phyloP scores from a whole-genome alignment of 2,888 invertebrate species.

The Lithophane leautieri region DNA sequence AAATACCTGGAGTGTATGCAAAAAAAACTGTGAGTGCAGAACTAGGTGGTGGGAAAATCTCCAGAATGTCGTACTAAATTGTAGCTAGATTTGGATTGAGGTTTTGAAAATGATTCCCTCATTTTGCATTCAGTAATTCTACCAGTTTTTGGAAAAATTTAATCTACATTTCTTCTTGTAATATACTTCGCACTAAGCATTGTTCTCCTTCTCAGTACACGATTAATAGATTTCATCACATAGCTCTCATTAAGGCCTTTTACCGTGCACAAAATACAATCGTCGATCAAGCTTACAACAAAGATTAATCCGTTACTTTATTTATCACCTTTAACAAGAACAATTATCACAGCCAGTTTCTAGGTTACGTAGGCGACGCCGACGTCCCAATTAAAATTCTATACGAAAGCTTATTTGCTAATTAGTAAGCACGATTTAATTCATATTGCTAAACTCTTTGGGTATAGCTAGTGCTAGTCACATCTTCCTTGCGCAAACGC shows the following conservation, averaged over 20 bases:
- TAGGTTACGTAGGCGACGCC: slow-evolving; percentile 58
- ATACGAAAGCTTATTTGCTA: slow-evolving; percentile 60
- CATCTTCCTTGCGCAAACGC: slow-evolving; percentile 79
- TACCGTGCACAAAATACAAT: slow-evolving; percentile 27
- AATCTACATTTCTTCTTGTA: not conserved
- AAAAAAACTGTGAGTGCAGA: slow-evolving; percentile 38
- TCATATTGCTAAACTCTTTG: slow-evolving; percentile 73
- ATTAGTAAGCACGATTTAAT: slow-evolving; percentile 68
- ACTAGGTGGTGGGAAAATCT: not conserved
- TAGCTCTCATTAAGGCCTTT: slow-evolving; percentile 38
- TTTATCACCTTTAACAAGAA: slow-evolving; percentile 56
- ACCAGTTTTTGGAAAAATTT: slow-evolving; percentile 10
- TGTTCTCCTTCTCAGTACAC: slow-evolving; percentile 8
- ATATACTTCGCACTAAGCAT: slow-evolving; percentile 4
- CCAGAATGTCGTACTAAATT: not conserved
- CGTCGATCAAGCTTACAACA: slow-evolving; percentile 40
- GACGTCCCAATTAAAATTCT: slow-evolving; percentile 62
- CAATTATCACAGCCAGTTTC: slow-evolving; percentile 55
- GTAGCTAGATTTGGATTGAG: not conserved
- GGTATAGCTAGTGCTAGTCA: slow-evolving; percentile 71
- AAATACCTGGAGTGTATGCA: slow-evolving; percentile 51
- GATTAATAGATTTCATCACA: slow-evolving; percentile 36
- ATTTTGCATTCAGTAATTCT: not conserved
- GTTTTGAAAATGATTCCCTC: not conserved
- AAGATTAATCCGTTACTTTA: slow-evolving; percentile 53